Base-by-base conservation (phyloP, 2,888 invertebrate genomes). In the Blastobasis lacticolella region DNA sequence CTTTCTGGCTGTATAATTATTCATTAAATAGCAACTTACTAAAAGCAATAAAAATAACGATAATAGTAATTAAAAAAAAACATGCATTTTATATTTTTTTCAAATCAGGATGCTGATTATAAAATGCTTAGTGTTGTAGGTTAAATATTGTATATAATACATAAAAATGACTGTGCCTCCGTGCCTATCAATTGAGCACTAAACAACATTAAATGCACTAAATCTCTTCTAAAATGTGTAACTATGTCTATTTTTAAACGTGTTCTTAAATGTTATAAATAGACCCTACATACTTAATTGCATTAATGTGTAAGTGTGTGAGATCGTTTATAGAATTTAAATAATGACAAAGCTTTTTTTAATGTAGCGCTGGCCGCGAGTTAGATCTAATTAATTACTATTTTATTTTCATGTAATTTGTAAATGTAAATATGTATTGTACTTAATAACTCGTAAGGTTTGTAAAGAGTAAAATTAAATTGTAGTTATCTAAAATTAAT, bases 101-200 rank as follows among this genome's bases (percentile, higher is more conserved):
- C 6, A 40, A 40, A 40, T 40, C 4, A 8, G 41, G 9, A 9
- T 40, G 41, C 1, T 40, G 6, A 40, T 40, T 2, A 40, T 9
- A 8, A 40, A 8, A 40, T 40, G 2, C 6, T 8, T 40, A 9
- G 9, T 8, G 40, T 8, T 40, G 9, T 40, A 40, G 9, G 9
- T 40, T 40, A 40, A 9, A 40, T 40, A 8, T 3, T 40, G 1
- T 23, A 23, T 23, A 23, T 23, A 23, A 23, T 23, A 23, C 23
- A 23, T 50, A 58, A 59, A 49, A 71, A 77, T 75, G 81, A 85
- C 83, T 83, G 81, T 82, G 81, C 78, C 81, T 79, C 75, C 71
- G 84, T 86, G 86, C 86, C 85, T 86, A 81, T 75, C 75, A 66
- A 71, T 67, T 67, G 69, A 75, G 83, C 83, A 86, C 83, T 71